Evolutionary conservation across 2,797 vertebrate species (phyloP), one percentile per base, ranked within the genome.

Genomic region (Acipenser oxyrinchus): DNA sequence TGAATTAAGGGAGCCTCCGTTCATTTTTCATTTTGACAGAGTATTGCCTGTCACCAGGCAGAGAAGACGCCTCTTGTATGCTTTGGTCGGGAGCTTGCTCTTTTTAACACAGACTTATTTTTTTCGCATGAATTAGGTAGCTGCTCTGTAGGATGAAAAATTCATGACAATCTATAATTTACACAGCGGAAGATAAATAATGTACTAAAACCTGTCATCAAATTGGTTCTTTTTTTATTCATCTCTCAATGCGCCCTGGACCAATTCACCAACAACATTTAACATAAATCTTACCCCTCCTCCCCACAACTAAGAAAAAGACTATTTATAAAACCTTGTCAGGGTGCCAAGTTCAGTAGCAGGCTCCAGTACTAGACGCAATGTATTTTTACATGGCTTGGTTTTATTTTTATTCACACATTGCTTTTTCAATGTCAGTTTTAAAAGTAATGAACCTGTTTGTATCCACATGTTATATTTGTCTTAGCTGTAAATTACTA

Each of bases 1-100:
- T 90, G 81, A 89, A 91, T 91, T 88, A 89, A 83, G 79, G 83
- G 80, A 84, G 76, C 77, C 65, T 75, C 78, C 79, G 85, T 91
- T 90, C 88, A 90, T 89, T 89, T 91, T 90, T 91, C 89, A 91
- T 89, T 88, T 78, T 92, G 89, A 91, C 86, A 89, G 82, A 90
- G 90, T 87, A 87, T 87, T 73, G 60, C 84, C 83, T 76, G 69
- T 91, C 86, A 84, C 75, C 82, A 84, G 81, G 77, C 81, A 83
- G 80, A 81, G 81, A 82, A 85, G 83, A 78, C 76, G 78, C 76
- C 80, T 79, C 79, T 74, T 73, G 13, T 82, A 75, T 79, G 74
- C 76, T 83, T 83, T 85, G 78, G 82, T 72, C 70, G 72, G 78
- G 82, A 87, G 75, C 79, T 84, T 62, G 61, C 80, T 88, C 82